A percentile compares a stretch with the other conserved stretches of the same genome.
Conservation (phyloP, 1,140 invertebrate genomes). For the Euwallacea similis region DNA sequence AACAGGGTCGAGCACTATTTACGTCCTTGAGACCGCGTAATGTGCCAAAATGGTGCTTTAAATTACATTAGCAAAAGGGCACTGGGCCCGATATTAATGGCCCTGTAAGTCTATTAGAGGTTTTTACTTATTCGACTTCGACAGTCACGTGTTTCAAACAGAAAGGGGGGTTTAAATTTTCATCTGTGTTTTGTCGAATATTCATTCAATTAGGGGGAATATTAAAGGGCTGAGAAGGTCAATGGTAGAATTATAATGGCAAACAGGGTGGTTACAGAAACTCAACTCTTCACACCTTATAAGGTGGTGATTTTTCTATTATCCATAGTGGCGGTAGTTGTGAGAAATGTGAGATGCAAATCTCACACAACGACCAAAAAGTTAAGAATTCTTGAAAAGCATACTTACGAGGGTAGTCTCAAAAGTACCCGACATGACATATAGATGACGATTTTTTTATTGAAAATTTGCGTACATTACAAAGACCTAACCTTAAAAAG, state of each 20-base stretch:
- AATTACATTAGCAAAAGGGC: conserved; percentile 36
- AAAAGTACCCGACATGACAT: no score
- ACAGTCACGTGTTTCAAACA: conserved; percentile 20
- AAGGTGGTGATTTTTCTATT: no score
- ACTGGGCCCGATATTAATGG: conserved; percentile 29
- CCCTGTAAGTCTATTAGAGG: conserved; percentile 36
- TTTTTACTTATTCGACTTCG: conserved; percentile 28
- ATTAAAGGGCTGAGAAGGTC: background rate
- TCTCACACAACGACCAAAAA: no score
- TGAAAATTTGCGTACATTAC: no score
- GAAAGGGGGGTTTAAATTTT: conserved; percentile 9
- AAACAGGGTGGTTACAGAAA: no score
- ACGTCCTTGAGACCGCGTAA: conserved; percentile 36
- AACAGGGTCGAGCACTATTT: conserved; percentile 34
- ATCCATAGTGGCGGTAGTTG: no score
- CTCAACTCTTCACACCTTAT: no score
- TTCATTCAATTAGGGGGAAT: background rate
- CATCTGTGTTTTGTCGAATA: background rate
- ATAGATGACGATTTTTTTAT: no score
- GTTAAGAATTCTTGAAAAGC: no score
- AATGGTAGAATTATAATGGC: background rate
- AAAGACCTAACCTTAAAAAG: no score
- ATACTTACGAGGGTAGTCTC: no score
- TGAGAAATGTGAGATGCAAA: no score
- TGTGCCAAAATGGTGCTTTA: conserved; percentile 37